Percentiles rank a stretch among this genome's conserved stretches.
These are phyloP conservation scores for Rhogogaster chlorosoma DNA, from an alignment of 2,888 invertebrate species.

Conservation along the genomic window DNA sequence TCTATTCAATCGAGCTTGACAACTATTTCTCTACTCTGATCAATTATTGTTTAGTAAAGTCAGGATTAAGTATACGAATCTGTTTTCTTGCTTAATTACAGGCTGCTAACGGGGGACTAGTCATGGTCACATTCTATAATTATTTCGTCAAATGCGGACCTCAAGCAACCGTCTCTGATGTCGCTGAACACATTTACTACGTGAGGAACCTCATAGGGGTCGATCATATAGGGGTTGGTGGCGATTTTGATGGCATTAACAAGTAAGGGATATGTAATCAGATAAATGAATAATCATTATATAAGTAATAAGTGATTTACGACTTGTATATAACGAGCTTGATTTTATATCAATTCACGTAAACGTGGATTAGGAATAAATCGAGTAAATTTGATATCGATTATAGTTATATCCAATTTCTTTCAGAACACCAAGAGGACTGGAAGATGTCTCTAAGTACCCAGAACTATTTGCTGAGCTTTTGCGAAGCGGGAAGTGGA, in stretches of 20 bases:
- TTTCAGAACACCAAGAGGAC: slow-evolving; percentile 88
- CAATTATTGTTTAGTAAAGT: neutral
- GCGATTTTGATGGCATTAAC: slow-evolving; percentile 83
- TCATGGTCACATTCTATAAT: slow-evolving; percentile 96
- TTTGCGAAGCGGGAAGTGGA: slow-evolving; percentile 83
- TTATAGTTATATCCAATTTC: slow-evolving; percentile 53
- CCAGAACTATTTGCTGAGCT: slow-evolving; percentile 85
- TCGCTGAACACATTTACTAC: slow-evolving; percentile 84
- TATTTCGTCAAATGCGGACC: slow-evolving; percentile 91
- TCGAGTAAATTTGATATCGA: slow-evolving; percentile 5
- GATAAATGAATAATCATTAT: neutral
- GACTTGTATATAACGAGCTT: neutral
- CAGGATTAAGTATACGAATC: neutral
- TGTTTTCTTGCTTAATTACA: slow-evolving; percentile 56
- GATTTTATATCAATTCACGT: neutral
- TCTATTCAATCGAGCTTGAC: neutral
- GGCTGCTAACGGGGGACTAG: slow-evolving; percentile 91
- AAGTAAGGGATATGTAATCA: slow-evolving; percentile 75
- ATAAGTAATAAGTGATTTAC: neutral
- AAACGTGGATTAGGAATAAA: neutral
- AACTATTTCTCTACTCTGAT: neutral
- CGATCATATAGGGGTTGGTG: slow-evolving; percentile 83
- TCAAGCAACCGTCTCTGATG: slow-evolving; percentile 88
- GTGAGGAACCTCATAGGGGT: slow-evolving; percentile 82
- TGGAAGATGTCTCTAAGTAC: slow-evolving; percentile 87